A percentile compares a stretch with the other conserved stretches of the same genome.
phyloP scores from a whole-genome alignment of 2,888 invertebrate genomes.

The Mimas tiliae region DNA sequence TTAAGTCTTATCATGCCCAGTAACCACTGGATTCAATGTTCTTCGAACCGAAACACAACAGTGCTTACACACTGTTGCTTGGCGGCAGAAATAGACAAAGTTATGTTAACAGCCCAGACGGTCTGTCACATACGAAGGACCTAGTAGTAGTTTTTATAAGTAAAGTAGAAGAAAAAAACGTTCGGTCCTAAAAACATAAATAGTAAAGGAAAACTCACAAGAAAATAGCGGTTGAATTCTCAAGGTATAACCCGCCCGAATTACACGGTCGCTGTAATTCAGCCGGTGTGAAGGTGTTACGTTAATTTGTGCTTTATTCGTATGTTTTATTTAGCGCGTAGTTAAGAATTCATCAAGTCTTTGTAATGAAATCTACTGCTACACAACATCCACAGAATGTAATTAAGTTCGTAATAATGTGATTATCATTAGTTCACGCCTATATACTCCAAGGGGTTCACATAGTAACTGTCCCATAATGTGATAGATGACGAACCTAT shows the following conservation, averaged over 20 bases:
- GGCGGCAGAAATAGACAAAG: no score
- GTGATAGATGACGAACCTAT: no score
- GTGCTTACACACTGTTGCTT: no score
- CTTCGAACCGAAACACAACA: no score
- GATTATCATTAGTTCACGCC: no score
- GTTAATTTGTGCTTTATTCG: conserved; percentile 37
- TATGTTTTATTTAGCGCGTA: conserved; percentile 43
- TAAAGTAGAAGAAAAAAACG: not conserved
- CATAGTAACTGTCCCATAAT: no score
- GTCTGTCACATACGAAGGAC: no score
- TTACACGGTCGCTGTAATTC: conserved; percentile 45
- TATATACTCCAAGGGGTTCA: no score
- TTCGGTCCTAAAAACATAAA: not conserved
- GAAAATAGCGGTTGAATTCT: not conserved
- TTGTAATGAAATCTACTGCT: conserved; percentile 20
- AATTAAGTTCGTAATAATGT: not conserved
- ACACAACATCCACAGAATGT: not conserved
- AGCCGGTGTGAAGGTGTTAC: conserved; percentile 38
- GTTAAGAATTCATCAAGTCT: conserved; percentile 27
- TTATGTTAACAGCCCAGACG: no score
- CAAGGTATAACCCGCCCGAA: conserved; percentile 48
- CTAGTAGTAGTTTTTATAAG: no score
- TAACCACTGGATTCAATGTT: no score
- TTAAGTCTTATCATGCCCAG: no score
- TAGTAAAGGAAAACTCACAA: not conserved